A percentile compares a stretch with the other conserved stretches of the same genome.
Conservation (phyloP, 2,797 vertebrate genomes). For the Atherinosoma microstoma region DNA sequence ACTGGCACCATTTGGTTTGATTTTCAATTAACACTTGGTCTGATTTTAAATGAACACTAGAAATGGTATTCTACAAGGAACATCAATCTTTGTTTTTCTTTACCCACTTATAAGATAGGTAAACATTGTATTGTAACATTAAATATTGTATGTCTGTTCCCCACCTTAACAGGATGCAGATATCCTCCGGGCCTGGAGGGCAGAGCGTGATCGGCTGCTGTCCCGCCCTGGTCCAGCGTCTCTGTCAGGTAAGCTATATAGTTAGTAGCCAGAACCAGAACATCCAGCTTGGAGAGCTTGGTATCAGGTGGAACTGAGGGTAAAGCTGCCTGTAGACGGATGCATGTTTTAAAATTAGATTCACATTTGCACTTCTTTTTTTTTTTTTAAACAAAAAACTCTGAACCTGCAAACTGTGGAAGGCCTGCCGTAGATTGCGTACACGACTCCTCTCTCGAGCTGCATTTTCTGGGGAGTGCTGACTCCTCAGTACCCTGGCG, state of each 20-base stretch:
- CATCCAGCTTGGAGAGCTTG: slow-evolving; percentile 90
- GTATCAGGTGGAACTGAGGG: slow-evolving; percentile 89
- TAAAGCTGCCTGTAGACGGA: slow-evolving; percentile 78
- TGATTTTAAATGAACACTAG: no score
- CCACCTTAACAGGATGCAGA: slow-evolving; percentile 90
- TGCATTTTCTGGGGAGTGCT: slow-evolving; percentile 84
- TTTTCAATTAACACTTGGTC: no score
- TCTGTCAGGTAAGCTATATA: slow-evolving; percentile 90
- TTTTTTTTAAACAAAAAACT: no score
- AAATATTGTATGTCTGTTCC: background rate
- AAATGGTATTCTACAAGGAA: no score
- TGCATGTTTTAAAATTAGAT: background rate
- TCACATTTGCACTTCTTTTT: no score
- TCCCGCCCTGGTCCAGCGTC: slow-evolving; percentile 80
- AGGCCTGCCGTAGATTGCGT: slow-evolving; percentile 87
- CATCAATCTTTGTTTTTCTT: no score
- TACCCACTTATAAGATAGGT: no score
- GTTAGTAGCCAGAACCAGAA: slow-evolving; percentile 90
- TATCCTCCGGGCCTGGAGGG: slow-evolving; percentile 80
- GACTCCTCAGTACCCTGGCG: slow-evolving; percentile 56
- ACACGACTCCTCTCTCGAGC: slow-evolving; percentile 88
- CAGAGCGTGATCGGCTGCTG: slow-evolving; percentile 60
- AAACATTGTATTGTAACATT: no score
- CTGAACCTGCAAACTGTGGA: slow-evolving; percentile 87
- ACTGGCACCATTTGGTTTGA: no score